Conservation (phyloP, 2,797 vertebrate species). For the Forpus xanthops region DNA sequence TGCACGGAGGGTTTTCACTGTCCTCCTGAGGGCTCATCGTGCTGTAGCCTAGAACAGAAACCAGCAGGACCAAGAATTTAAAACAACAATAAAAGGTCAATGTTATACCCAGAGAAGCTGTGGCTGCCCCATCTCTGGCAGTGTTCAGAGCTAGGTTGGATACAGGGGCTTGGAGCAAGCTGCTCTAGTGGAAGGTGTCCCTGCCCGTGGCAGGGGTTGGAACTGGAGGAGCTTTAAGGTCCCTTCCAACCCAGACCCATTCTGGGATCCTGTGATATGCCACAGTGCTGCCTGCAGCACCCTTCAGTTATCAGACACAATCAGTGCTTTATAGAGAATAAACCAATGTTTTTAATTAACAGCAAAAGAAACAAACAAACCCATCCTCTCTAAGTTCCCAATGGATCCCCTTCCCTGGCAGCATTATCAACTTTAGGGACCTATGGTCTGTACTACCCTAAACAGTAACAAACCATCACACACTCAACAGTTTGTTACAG, state of each 20-base stretch:
- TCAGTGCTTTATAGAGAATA: neutral
- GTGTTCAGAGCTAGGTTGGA: neutral
- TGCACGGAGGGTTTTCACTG: slow-evolving; percentile 95
- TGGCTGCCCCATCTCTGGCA: neutral
- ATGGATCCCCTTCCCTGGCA: neutral
- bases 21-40: slow-evolving; percentile 99
- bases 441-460: neutral
- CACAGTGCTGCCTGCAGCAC: neutral
- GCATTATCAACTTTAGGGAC: neutral
- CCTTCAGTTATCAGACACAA: neutral
- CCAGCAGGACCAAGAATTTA: neutral
- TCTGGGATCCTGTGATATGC: neutral
- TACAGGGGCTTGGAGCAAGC: neutral
- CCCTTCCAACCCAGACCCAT: neutral
- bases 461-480: neutral
- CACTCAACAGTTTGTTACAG: fast-evolving
- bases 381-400: neutral
- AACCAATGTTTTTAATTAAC: neutral
- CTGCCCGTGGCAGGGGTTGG: neutral
- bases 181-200: neutral
- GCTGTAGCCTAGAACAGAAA: slow-evolving; percentile 86
- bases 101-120: neutral
- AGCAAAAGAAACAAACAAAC: neutral
- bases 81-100: neutral
- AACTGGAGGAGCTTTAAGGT: neutral